phyloP scores from a whole-genome alignment of 2,797 vertebrate species.

The Enteromius mattozi region DNA sequence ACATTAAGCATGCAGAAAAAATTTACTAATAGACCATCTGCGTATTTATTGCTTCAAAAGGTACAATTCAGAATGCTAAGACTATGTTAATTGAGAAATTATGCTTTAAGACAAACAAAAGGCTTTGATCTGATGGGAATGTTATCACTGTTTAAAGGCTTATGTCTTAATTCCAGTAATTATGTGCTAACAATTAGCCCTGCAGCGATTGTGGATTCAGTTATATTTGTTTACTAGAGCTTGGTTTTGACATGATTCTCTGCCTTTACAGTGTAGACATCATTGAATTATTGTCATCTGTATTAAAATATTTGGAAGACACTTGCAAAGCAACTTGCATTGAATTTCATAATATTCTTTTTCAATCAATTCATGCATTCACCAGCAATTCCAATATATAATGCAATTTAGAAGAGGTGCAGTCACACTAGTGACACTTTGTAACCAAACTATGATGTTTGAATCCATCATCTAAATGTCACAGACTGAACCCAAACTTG shows the following conservation, averaged over 20 bases:
- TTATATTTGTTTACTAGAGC: not conserved
- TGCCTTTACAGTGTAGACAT: not conserved
- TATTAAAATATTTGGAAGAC: not conserved
- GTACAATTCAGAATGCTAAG: not conserved
- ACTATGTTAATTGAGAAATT: not conserved
- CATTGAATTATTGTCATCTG: not conserved
- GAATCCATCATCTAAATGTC: not conserved
- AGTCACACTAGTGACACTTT: not conserved
- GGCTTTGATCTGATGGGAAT: not conserved
- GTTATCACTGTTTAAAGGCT: not conserved
- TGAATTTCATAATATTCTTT: not conserved
- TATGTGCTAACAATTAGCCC: slow-evolving; percentile 2
- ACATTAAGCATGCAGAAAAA: slow-evolving; percentile 9
- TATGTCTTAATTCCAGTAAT: not conserved
- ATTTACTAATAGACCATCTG: not conserved
- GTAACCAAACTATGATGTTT: not conserved
- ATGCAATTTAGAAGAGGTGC: not conserved
- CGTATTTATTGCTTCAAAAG: not conserved
- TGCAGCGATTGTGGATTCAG: not conserved
- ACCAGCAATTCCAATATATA: not conserved
- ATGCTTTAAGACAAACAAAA: not conserved
- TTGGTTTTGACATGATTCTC: not conserved
- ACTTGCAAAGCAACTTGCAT: not conserved
- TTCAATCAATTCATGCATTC: not conserved
- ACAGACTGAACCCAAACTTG: not conserved